phyloP scores from a whole-genome alignment of 1,140 invertebrate species.

The Lethrus apterus region DNA sequence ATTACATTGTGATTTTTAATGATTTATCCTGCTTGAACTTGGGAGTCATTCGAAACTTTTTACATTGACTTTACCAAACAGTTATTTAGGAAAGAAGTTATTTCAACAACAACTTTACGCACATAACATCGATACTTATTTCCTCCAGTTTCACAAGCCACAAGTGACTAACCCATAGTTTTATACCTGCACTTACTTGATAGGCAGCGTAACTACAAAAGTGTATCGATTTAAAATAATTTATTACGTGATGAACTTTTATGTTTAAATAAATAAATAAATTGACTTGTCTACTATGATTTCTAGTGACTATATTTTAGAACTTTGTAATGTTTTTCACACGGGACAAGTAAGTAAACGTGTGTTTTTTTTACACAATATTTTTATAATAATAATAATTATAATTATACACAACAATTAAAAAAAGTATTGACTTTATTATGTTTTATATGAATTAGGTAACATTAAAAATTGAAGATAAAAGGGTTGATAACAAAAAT shows the following conservation, averaged over 20 bases:
- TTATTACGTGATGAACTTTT: background rate
- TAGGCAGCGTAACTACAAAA: background rate
- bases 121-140: constrained; percentile 10
- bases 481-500: too few species aligned
- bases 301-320: constrained; percentile 74
- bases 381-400: too few species aligned
- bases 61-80: constrained; percentile 2
- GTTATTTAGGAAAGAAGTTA: background rate
- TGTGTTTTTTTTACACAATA: too few species aligned
- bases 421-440: too few species aligned
- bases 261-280: constrained; percentile 3
- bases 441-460: too few species aligned
- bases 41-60: too few species aligned
- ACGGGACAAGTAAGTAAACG: constrained; percentile 71
- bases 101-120: background rate
- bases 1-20: too few species aligned
- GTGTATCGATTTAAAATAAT: background rate
- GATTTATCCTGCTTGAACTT: too few species aligned
- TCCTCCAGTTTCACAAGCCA: constrained; percentile 4
- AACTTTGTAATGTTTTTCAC: constrained; percentile 82
- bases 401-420: too few species aligned
- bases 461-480: too few species aligned
- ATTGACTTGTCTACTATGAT: constrained; percentile 51
- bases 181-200: background rate
- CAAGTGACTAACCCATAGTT: constrained; percentile 7